phyloP scores from a whole-genome alignment of 2,113 vertebrate genomes.

The Bufo gargarizans region DNA sequence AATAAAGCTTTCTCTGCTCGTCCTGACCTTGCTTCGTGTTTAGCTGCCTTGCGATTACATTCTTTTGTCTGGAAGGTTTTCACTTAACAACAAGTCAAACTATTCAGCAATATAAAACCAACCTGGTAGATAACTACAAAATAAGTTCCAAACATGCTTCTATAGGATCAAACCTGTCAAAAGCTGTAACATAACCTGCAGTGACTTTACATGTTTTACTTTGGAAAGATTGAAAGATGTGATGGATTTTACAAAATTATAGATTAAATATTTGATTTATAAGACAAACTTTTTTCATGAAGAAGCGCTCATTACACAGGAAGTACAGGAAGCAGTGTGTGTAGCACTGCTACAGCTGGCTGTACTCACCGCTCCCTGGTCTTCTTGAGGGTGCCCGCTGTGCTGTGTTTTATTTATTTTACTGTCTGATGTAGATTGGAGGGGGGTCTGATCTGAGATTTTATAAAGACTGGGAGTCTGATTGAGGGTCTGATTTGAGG shows the following conservation, averaged over 20 bases:
- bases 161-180: not conserved
- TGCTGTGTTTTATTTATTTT: no score
- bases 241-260: not conserved
- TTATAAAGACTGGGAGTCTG: no score
- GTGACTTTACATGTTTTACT: slow-evolving; percentile 1
- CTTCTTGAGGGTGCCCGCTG: no score
- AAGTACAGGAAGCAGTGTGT: no score
- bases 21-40: not conserved
- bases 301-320: no score
- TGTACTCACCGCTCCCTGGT: no score
- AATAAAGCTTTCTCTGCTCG: not conserved
- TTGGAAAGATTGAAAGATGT: not conserved
- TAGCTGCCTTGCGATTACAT: not conserved
- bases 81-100: not conserved
- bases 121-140: not conserved
- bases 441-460: no score
- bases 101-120: not conserved
- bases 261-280: not conserved
- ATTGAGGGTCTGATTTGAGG: no score
- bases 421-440: no score
- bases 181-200: slow-evolving; percentile 19
- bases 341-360: no score
- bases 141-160: not conserved
- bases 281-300: no score
- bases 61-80: not conserved